A percentile compares a stretch with the other conserved stretches of the same genome.
Evolutionary conservation across 2,888 invertebrate species (phyloP).

Genomic region (Drosophila vallismaia): DNA sequence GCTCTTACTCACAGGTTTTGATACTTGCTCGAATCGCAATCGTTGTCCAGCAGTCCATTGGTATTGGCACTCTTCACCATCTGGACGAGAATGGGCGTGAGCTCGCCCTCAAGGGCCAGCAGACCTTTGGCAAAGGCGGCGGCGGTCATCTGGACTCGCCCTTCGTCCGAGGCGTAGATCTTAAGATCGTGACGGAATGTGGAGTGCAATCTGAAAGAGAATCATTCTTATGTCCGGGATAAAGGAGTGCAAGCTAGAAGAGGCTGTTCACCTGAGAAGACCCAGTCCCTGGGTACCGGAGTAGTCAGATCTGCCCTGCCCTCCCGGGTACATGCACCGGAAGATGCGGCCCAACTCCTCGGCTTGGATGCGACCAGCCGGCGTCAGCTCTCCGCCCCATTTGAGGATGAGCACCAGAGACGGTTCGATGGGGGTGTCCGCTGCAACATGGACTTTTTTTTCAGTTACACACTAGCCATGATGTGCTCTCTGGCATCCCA

Average conservation of each 20-base stretch:
- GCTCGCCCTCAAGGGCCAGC: constrained; percentile 97
- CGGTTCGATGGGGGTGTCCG: constrained; percentile 94
- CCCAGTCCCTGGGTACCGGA: constrained; percentile 98
- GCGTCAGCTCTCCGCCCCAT: constrained; percentile 99
- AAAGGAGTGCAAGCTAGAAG: neutral
- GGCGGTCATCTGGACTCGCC: constrained; percentile 99
- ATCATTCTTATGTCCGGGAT: neutral
- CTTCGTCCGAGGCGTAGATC: constrained; percentile 99
- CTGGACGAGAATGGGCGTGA: constrained; percentile 99
- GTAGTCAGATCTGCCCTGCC: constrained; percentile 96
- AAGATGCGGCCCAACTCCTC: constrained; percentile 99
- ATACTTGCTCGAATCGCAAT: constrained; percentile 97
- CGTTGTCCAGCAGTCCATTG: constrained; percentile 98
- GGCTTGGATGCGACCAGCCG: constrained; percentile 98
- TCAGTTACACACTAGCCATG: constrained; percentile 8
- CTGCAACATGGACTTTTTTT: constrained; percentile 55
- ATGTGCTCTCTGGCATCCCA: neutral
- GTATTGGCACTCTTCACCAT: constrained; percentile 99
- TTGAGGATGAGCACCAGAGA: constrained; percentile 98
- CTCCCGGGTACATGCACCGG: constrained; percentile 99
- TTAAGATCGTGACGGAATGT: constrained; percentile 99
- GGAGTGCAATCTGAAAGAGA: constrained; percentile 90
- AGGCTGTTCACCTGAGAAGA: constrained; percentile 87
- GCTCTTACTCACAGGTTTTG: constrained; percentile 91
- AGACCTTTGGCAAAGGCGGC: constrained; percentile 99